These are phyloP conservation scores for Bufotes viridis DNA, from an alignment of 2,797 vertebrate species.

Conservation along the genomic window DNA sequence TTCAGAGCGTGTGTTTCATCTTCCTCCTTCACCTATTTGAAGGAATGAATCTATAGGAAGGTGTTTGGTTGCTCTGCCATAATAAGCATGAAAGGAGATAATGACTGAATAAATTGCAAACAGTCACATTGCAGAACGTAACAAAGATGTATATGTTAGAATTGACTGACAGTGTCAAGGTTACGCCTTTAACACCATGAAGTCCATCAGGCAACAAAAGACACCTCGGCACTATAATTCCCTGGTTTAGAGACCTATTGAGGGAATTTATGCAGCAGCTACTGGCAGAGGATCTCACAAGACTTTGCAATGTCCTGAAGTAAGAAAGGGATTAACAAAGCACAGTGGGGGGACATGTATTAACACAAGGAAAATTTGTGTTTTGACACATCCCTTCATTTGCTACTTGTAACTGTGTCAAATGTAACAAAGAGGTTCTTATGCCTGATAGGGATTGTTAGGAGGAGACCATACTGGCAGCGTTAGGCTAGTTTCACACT, in stretches of 20 bases:
- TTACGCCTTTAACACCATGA: constrained; percentile 42
- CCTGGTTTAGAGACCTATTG: constrained; percentile 31
- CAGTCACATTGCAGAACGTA: constrained; percentile 1
- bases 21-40: not conserved
- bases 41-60: not conserved
- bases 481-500: not conserved
- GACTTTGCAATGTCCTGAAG: constrained; percentile 25
- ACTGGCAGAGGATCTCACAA: constrained; percentile 16
- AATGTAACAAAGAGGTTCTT: constrained; percentile 46
- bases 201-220: constrained; percentile 41
- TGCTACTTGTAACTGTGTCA: constrained; percentile 50
- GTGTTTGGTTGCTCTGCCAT: constrained; percentile 12
- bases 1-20: not conserved
- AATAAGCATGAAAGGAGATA: constrained; percentile 23
- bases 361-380: constrained; percentile 47
- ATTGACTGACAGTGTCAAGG: constrained; percentile 35
- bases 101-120: constrained; percentile 39
- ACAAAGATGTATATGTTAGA: constrained; percentile 44
- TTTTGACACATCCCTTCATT: constrained; percentile 56
- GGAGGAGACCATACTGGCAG: constrained; percentile 27
- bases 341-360: constrained; percentile 41
- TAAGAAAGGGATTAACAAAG: constrained; percentile 38
- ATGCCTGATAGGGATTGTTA: constrained; percentile 31
- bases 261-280: constrained; percentile 21
- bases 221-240: constrained; percentile 35